Base-by-base conservation (phyloP, 2,888 invertebrate genomes). In the Microdon myrmicae region DNA sequence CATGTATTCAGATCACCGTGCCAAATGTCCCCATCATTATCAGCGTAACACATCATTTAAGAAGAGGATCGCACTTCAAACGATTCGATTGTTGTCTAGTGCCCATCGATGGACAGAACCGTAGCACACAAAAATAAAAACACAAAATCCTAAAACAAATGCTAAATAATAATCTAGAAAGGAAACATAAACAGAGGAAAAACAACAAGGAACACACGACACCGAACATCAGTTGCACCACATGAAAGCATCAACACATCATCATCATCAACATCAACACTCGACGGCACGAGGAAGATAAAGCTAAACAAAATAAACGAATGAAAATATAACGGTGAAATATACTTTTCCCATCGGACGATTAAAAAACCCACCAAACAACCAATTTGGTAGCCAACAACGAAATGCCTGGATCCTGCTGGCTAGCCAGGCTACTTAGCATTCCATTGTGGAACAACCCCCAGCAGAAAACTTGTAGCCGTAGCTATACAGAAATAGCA, bases 341-440 rank as follows among this genome's bases (percentile, higher is more conserved):
- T 39, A 45, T 43, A 37, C 58, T 64, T 59, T 64, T 64, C 64
- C 64, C 64, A 64, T 58, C 64, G 64, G 64, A 64, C 64, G 64
- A 64, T 58, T 58, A 64, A 64, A 53, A 58, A 53, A 26, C 58
- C 49, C 58, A 64, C 64, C 64, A 64, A 64, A 53, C 64, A 64
- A 64, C 64, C 64, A 58, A 64, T 64, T 64, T 64, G 64, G 64
- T 56, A 64, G 58, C 58, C 64, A 64, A 37, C 64, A 43, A 51
- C 51, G 41, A 64, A 64, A 64, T 64, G 64, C 51, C 58, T 58
- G 58, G 53, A 58, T 58, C 51, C 58, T 47, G 64, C 64, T 64
- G 64, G 64, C 58, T 64, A 51, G 64, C 58, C 58, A 51, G 58
- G 64, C 64, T 58, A 64, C 64, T 64, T 64, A 64, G 64, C 64